Evolutionary conservation across 1,140 invertebrate genomes (phyloP), one percentile per base, ranked within the genome.

Genomic region (Drosophila asahinai): DNA sequence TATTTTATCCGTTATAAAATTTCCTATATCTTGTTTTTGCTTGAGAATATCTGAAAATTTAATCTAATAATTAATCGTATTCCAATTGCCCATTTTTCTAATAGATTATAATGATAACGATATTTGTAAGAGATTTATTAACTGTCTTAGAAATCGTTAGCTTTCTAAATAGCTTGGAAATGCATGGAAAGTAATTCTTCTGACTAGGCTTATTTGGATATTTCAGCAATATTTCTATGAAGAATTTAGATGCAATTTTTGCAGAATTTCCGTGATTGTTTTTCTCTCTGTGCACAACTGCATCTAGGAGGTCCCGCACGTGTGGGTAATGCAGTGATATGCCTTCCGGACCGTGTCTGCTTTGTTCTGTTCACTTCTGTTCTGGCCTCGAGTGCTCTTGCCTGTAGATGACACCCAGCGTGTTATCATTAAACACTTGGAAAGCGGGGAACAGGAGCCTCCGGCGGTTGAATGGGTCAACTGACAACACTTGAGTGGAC

Each of bases 401-500:
- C 45, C 84, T 89, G 84, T 66, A 67, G 67, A 90, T 89, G 84
- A 90, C 84, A 89, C 81, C 73, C 78, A 67, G 70, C 81, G 73
- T 84, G 86, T 76, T 84, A 81, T 83, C 84, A 81, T 89, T 84
- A 81, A 81, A 66, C 80, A 80, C 77, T 84, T 49, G 64, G 48
- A 63, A 9, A 52, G 45, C 22, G 33, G 6, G 33, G 40, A 6
- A 14, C 57, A 25, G 63, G 27, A 58, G 19, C 11, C 17, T 12
- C 14, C 27, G 19, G 19, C 11, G 36, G 42, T 54, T 54, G 65
- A 66, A 54, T 40, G 66, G 79, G 76, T 59, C 71, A 75, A 68
- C 63, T 80, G 83, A 89, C 83, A 89, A 75, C 81, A 76, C 81
- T 84, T 89, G 87, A 89, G 84, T 89, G 86, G 81, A 79, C 81